These are phyloP conservation scores for Zaprionus ghesquierei DNA, from an alignment of 1,140 invertebrate genomes.

Conservation along the genomic window DNA sequence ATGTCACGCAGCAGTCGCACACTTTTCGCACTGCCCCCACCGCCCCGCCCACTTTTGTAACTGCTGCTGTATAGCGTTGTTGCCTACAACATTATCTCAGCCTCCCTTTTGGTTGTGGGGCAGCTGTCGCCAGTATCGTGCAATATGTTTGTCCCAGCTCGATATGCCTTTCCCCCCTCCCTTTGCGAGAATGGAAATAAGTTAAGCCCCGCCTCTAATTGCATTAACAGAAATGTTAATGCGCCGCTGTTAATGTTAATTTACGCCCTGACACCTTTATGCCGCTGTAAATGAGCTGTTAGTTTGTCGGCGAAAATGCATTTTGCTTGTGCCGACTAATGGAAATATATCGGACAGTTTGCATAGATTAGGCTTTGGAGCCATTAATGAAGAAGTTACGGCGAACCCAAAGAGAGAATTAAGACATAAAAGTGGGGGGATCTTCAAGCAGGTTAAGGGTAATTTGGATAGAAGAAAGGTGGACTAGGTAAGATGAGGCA, in stretches of 20 bases:
- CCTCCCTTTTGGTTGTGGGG: background rate
- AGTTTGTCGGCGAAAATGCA: background rate
- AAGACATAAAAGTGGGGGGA: background rate
- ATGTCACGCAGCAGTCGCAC: conserved; percentile 27
- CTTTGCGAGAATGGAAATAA: background rate
- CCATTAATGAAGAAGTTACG: background rate
- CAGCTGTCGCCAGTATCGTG: conserved; percentile 39
- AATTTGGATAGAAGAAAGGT: too few species aligned
- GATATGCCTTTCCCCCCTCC: too few species aligned
- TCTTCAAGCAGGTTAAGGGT: too few species aligned
- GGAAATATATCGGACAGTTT: background rate
- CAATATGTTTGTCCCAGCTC: conserved; percentile 11
- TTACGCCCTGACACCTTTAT: conserved; percentile 19
- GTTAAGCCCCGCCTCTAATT: conserved; percentile 19
- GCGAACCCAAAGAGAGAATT: background rate
- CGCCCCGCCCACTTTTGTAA: background rate
- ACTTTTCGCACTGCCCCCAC: background rate
- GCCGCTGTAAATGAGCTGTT: conserved; percentile 18
- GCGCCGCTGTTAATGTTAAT: conserved; percentile 31
- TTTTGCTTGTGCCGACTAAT: background rate
- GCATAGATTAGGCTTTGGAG: background rate
- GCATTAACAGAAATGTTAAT: conserved; percentile 28
- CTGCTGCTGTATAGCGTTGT: conserved; percentile 7
- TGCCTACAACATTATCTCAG: conserved; percentile 13
- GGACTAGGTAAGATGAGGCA: too few species aligned